phyloP scores from a whole-genome alignment of 2,797 vertebrate species.

The Dendrocincla fuliginosa region DNA sequence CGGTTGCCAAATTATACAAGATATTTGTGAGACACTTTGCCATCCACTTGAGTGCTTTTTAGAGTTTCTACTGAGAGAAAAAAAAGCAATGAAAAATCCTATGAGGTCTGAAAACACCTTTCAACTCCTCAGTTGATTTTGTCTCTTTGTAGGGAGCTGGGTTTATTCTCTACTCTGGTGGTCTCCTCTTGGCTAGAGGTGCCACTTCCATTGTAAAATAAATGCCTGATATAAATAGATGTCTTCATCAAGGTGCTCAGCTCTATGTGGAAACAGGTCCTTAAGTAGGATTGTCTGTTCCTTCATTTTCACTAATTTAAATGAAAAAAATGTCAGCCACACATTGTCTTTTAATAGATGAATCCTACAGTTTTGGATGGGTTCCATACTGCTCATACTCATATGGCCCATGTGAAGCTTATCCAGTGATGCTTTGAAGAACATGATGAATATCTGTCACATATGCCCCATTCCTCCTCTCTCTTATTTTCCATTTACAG shows the following conservation, averaged over 20 bases:
- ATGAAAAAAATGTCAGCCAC: background rate
- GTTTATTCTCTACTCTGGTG: background rate
- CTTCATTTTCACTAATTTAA: background rate
- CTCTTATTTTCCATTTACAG: background rate
- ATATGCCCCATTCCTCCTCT: background rate
- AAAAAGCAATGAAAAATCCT: background rate
- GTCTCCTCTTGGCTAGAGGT: background rate
- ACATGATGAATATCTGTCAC: background rate
- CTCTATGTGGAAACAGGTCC: background rate
- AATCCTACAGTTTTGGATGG: background rate
- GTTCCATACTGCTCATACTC: background rate
- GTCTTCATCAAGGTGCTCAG: background rate
- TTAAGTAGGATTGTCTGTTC: background rate
- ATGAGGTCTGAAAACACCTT: background rate
- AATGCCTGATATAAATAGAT: background rate
- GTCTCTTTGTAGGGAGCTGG: background rate
- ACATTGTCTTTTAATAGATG: background rate
- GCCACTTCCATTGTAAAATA: background rate
- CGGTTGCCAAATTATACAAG: background rate
- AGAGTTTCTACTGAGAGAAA: background rate
- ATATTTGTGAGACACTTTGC: background rate
- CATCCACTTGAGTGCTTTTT: constrained; percentile 11
- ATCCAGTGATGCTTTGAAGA: background rate
- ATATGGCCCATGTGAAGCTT: rapidly evolving
- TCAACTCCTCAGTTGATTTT: background rate